Conservation (phyloP, 2,888 invertebrate genomes). For the Dasypogon diadema region DNA sequence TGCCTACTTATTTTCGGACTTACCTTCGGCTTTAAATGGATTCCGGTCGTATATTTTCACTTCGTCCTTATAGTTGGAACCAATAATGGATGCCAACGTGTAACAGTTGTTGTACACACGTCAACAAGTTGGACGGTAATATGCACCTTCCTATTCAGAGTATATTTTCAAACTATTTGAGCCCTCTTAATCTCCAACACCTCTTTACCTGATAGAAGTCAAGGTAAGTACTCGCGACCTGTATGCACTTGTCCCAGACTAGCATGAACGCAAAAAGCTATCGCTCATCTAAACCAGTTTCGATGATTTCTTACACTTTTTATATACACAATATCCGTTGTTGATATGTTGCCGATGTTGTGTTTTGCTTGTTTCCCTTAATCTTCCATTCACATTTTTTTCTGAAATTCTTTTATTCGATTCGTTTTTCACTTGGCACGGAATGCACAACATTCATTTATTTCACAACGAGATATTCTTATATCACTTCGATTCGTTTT, state of each 20-base stretch:
- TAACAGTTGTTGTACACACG: slow-evolving; percentile 1
- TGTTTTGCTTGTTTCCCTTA: slow-evolving; percentile 14
- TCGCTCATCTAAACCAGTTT: slow-evolving; percentile 41
- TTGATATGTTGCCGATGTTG: slow-evolving; percentile 7
- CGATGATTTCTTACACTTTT: slow-evolving; percentile 9
- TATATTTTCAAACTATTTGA: neutral
- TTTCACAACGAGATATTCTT: neutral
- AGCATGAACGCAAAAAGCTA: slow-evolving; percentile 2
- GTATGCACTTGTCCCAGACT: slow-evolving; percentile 2
- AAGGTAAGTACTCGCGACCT: slow-evolving; percentile 29
- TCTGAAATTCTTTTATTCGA: slow-evolving; percentile 26
- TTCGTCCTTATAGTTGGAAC: slow-evolving; percentile 31
- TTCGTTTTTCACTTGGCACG: slow-evolving; percentile 19
- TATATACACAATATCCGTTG: slow-evolving; percentile 31
- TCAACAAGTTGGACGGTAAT: neutral
- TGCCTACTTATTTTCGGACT: neutral
- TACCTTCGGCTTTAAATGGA: slow-evolving; percentile 42
- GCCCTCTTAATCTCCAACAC: slow-evolving; percentile 17
- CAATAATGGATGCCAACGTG: too few relatives aligned
- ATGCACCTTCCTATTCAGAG: neutral
- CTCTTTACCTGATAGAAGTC: slow-evolving; percentile 23
- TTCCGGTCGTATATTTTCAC: slow-evolving; percentile 4
- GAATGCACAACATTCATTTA: slow-evolving; percentile 26
- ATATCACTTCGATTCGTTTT: neutral
- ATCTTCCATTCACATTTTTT: slow-evolving; percentile 28